Evolutionary conservation across 2,888 invertebrate species (phyloP), one percentile per base, ranked within the genome.

Genomic region (Argyresthia goedartella): DNA sequence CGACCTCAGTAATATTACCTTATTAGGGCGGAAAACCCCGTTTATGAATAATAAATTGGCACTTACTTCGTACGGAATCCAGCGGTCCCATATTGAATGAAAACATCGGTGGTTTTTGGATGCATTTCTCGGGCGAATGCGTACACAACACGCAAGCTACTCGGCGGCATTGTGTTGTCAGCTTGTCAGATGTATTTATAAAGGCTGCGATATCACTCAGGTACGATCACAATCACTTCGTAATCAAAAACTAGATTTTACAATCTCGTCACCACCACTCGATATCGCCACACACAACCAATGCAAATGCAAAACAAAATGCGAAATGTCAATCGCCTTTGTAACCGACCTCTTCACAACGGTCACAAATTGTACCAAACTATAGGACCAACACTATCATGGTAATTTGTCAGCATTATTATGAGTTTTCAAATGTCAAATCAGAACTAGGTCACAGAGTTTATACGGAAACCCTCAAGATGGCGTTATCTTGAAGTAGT

Each of bases 51-150:
- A 60, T 54, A 60, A 59, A 64, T 58, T 60, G 62, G 58, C 64
- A 86, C 89, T 89, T 80, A 93, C 94, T 91, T 93, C 66, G 92
- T 91, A 66, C 95, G 90, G 76, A 95, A 95, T 69, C 95, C 95
- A 62, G 95, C 94, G 55, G 95, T 95, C 62, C 95, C 95, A 86
- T 95, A 95, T 77, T 92, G 89, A 63, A 94, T 91, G 67, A 88
- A 88, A 59, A 88, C 87, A 64, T 89, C 90, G 52, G 88, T 79
- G 46, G 88, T 91, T 80, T 92, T 93, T 33, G 91, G 91, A 73
- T 93, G 92, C 91, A 92, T 91, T 88, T 91, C 91, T 81, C 91
- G 89, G 55, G 92, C 92, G 86, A 93, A 93, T 69, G 92, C 92
- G 88, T 92, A 93, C 63, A 92, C 90, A 58, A 90, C 90, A 78